Base-by-base conservation (phyloP, 2,888 invertebrate species). In the Hoplodrina ambigua region DNA sequence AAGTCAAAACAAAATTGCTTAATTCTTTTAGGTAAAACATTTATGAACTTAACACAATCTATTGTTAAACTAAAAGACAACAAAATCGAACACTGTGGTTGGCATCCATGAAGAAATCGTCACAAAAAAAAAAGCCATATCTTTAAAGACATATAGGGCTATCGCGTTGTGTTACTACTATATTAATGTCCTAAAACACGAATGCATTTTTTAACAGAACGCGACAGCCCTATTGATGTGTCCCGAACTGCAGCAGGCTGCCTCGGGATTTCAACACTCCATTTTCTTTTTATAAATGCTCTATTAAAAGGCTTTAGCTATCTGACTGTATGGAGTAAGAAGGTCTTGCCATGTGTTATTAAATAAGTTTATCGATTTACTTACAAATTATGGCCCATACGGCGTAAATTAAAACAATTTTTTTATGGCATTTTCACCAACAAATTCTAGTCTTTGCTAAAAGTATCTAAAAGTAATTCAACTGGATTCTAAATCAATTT, bases 391-490 rank as follows among this genome's bases (percentile, higher is more conserved):
- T 1, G 25, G 65, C 41, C 15, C 7, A 44, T 67, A 66, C 20
- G 41, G 13, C 41, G 41, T 41, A 13, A 2, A 72, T 33, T 49
- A 41, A 54, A 69, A n/a, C 30, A 55, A 41, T 41, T 41, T 41
- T 41, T 49, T 62, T 30, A 62, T 54, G 63, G 54, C 37, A 49
- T 70, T 55, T 62, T 63, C 74, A 70, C 49, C 70, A 70, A 73
- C 37, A 70, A 54, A 20, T 55, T 53, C 25, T 20, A 3, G 8
- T 8, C 37, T 37, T 37, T 37, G 8, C 37, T 8, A 37, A 37
- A 5, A 8, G 37, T 37, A 37, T 1, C 37, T 8, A 37, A 37
- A 5, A 8, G 37, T 37, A 37, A 37, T 1, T 37, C 8, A 7
- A 37, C 37, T 8, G 8, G 6, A 41, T 41, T 41, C 13, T 41